Evolutionary conservation across 2,797 vertebrate species (phyloP).

Genomic region (Eospalax fontanierii): DNA sequence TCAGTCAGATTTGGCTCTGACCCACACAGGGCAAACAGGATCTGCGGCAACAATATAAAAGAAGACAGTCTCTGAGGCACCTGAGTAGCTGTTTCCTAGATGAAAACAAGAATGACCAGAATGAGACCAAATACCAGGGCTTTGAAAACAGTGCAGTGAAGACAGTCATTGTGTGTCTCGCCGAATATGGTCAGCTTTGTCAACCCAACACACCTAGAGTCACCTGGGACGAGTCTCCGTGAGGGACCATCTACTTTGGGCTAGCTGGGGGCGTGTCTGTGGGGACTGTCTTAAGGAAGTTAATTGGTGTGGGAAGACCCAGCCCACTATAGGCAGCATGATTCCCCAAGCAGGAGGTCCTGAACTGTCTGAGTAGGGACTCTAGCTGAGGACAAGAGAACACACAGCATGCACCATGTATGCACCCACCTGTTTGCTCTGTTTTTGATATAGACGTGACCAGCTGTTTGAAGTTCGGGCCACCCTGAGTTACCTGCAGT

Average conservation of each 20-base stretch:
- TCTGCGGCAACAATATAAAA: not conserved
- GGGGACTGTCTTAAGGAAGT: not conserved
- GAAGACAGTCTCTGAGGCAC: not conserved
- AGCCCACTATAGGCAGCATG: too few relatives aligned
- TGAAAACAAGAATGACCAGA: not conserved
- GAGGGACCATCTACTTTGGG: not conserved
- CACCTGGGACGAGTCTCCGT: not conserved
- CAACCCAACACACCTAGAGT: not conserved
- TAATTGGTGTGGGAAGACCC: not conserved
- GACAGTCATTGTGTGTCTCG: not conserved
- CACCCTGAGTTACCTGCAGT: not conserved
- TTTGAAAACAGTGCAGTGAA: too few relatives aligned
- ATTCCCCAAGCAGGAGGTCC: too few relatives aligned
- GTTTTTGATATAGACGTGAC: not conserved
- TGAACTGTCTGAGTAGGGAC: not conserved
- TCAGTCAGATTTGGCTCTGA: not conserved
- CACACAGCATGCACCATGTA: not conserved
- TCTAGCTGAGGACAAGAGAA: not conserved
- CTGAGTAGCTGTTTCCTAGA: not conserved
- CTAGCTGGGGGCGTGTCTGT: not conserved
- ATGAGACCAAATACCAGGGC: not conserved
- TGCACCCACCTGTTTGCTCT: not conserved
- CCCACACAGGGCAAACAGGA: not conserved
- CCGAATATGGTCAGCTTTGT: not conserved
- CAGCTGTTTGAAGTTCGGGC: not conserved